Percentiles rank a stretch among this genome's conserved stretches.
Evolutionary conservation across 2,888 invertebrate species (phyloP).

Genomic region (Acanthosoma haemorrhoidale): DNA sequence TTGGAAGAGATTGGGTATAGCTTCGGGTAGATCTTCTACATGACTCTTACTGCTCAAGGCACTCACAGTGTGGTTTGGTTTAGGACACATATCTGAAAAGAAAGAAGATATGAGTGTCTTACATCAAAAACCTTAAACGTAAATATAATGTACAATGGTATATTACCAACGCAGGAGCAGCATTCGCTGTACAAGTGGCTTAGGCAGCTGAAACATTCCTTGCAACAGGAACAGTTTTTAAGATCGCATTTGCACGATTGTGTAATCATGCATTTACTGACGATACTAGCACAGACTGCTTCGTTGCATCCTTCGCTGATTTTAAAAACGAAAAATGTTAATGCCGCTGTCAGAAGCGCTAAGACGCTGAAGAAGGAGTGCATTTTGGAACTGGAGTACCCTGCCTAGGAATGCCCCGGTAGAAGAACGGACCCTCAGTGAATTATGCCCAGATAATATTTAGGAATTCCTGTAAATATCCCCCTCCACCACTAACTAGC

Average conservation of each 20-base stretch:
- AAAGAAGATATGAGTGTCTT: neutral
- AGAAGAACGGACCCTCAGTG: neutral
- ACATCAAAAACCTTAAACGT: neutral
- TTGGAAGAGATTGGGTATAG: conserved; percentile 75
- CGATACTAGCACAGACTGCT: conserved; percentile 90
- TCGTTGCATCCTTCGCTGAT: conserved; percentile 66
- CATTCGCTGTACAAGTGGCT: conserved; percentile 86
- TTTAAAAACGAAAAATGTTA: conserved; percentile 1
- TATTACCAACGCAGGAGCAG: conserved; percentile 94
- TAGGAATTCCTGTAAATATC: neutral
- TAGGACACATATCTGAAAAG: conserved; percentile 78
- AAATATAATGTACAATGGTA: neutral
- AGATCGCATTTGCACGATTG: conserved; percentile 94
- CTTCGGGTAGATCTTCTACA: conserved; percentile 76
- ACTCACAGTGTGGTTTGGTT: conserved; percentile 67
- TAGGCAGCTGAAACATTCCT: conserved; percentile 86
- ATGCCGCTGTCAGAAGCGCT: neutral
- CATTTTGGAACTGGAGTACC: neutral
- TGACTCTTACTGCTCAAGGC: conserved; percentile 73
- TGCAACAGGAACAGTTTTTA: conserved; percentile 88
- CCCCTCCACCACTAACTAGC: neutral
- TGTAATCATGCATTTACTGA: conserved; percentile 93
- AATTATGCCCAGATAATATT: neutral
- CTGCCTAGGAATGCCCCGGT: neutral
- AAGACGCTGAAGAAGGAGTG: neutral